phyloP scores from a whole-genome alignment of 2,113 vertebrate genomes.

The Laticauda colubrina region DNA sequence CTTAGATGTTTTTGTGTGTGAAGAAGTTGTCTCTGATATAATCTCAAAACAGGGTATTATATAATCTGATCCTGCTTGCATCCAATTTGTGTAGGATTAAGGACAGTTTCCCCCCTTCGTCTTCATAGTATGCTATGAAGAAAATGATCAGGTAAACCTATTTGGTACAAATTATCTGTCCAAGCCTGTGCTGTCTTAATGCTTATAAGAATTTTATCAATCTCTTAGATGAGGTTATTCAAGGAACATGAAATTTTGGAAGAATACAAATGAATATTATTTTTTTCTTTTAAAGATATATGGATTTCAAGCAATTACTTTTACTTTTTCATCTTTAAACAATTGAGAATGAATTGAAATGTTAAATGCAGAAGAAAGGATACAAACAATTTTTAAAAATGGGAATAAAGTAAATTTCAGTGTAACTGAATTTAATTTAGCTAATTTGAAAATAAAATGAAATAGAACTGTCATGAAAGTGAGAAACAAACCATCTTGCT shows the following conservation, averaged over 20 bases:
- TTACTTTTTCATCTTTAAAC: background rate
- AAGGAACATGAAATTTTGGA: background rate
- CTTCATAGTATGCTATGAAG: background rate
- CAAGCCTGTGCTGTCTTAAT: background rate
- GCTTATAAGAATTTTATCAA: background rate
- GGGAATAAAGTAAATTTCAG: slow-evolving; percentile 27
- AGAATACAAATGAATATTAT: background rate
- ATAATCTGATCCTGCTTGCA: background rate
- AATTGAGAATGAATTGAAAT: background rate
- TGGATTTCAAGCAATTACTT: background rate
- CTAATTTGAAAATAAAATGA: background rate
- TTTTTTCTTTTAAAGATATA: background rate
- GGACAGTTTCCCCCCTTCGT: background rate
- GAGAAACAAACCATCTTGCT: background rate
- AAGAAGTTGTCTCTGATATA: background rate
- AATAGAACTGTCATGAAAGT: slow-evolving; percentile 4
- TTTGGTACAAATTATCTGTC: background rate
- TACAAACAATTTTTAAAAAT: slow-evolving; percentile 13
- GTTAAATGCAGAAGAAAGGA: slow-evolving; percentile 27
- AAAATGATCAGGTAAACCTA: background rate
- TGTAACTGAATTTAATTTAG: slow-evolving; percentile 13
- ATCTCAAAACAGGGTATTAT: background rate
- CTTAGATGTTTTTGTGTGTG: background rate
- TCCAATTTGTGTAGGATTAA: background rate
- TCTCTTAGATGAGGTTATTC: background rate